Conservation (phyloP, 2,797 vertebrate species). For the Odontamblyopus rebecca region DNA sequence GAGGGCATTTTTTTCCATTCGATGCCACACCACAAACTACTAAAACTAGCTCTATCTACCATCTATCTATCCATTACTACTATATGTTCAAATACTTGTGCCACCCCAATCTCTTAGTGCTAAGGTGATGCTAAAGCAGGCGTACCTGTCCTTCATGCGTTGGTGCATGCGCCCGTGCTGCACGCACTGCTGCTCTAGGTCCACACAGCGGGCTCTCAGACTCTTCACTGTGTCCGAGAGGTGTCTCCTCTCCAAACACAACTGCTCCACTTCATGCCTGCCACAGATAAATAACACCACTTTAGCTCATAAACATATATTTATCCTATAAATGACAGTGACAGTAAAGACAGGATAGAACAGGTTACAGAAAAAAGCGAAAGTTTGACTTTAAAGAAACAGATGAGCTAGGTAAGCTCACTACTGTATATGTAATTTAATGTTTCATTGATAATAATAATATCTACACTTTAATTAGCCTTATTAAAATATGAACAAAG, state of each 20-base stretch:
- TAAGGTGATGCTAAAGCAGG: neutral
- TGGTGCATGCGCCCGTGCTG: conserved; percentile 91
- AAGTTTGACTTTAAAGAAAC: neutral
- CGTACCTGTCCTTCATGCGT: conserved; percentile 89
- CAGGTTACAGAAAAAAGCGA: neutral
- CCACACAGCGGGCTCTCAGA: conserved; percentile 82
- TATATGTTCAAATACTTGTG: neutral
- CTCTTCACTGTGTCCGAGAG: conserved; percentile 80
- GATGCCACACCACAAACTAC: too few species aligned
- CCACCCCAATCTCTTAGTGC: neutral
- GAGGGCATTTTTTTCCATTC: neutral
- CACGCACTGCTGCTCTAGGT: conserved; percentile 90
- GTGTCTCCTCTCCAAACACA: conserved; percentile 84
- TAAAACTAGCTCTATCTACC: too few species aligned
- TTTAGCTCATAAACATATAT: neutral
- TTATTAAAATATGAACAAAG: too few species aligned
- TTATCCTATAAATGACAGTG: neutral
- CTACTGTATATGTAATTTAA: neutral
- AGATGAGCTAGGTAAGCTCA: neutral
- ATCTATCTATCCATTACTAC: neutral
- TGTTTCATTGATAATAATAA: neutral
- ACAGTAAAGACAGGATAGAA: neutral
- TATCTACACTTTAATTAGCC: too few species aligned
- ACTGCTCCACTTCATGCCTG: conserved; percentile 84
- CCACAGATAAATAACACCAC: neutral